These are phyloP conservation scores for Adelges cooleyi DNA, from an alignment of 1,140 invertebrate genomes.

Conservation along the genomic window DNA sequence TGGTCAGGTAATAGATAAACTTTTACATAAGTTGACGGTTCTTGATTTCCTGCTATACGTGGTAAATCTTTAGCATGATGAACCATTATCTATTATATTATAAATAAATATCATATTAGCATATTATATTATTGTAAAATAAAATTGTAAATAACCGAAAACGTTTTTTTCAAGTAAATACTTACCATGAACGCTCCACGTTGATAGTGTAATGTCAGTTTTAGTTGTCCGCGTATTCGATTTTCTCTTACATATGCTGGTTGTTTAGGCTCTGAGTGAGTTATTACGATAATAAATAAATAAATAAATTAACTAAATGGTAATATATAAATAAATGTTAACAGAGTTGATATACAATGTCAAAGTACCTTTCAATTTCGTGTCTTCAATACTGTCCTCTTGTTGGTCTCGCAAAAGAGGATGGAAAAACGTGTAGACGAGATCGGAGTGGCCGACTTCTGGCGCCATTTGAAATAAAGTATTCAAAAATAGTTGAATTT, in stretches of 20 bases:
- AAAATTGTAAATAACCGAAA: no score
- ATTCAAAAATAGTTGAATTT: slow-evolving; percentile 76
- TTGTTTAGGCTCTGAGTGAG: slow-evolving; percentile 4
- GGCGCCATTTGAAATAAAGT: slow-evolving; percentile 76
- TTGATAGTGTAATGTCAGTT: slow-evolving; percentile 72
- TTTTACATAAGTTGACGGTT: slow-evolving; percentile 87
- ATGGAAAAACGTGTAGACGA: slow-evolving; percentile 98
- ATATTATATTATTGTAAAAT: no score
- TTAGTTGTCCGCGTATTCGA: slow-evolving; percentile 50
- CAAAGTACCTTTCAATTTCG: slow-evolving; percentile 41
- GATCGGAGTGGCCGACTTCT: slow-evolving; percentile 88
- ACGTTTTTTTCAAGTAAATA: no score
- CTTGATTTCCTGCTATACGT: slow-evolving; percentile 54
- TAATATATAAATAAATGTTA: not conserved
- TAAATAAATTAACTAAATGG: no score
- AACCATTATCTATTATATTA: slow-evolving; percentile 71
- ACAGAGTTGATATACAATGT: not conserved
- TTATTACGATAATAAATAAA: no score
- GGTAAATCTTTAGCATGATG: slow-evolving; percentile 77
- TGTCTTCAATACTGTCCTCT: slow-evolving; percentile 52
- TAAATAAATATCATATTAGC: no score
- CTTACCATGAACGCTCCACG: slow-evolving; percentile 54
- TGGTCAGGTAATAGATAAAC: slow-evolving; percentile 81
- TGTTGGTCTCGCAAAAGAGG: slow-evolving; percentile 82
- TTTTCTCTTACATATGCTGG: not conserved